Conservation (phyloP, 2,797 vertebrate species). For the Tinamus major region DNA sequence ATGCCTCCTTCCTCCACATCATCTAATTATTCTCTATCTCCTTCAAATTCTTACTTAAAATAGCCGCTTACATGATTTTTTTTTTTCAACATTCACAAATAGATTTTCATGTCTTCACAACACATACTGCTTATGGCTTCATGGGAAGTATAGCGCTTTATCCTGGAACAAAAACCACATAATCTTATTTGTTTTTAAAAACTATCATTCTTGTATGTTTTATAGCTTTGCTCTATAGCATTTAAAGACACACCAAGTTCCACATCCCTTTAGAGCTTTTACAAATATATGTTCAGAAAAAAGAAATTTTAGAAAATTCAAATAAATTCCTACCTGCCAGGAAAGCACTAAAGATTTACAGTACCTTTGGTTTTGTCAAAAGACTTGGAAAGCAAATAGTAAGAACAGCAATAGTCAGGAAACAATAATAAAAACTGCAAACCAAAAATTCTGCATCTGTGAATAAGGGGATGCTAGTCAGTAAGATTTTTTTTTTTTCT, state of each 20-base stretch:
- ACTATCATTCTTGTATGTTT: accelerated
- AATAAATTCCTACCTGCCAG: conserved; percentile 25
- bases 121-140: background rate
- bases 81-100: conserved; percentile 12
- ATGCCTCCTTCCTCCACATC: conserved; percentile 43
- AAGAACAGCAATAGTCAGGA: background rate
- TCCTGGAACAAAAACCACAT: background rate
- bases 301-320: background rate
- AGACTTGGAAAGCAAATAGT: conserved; percentile 19
- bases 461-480: background rate
- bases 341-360: background rate
- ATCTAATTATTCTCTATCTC: conserved; percentile 36
- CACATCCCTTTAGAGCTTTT: background rate
- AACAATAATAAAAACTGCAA: conserved; percentile 32
- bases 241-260: background rate
- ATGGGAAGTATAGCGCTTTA: background rate
- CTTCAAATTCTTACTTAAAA: conserved; percentile 53
- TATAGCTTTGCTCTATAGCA: background rate
- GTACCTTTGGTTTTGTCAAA: conserved; percentile 26
- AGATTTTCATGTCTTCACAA: conserved; percentile 10
- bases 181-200: background rate
- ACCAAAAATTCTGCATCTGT: conserved; percentile 6
- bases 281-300: background rate
- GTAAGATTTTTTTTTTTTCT: conserved; percentile 9
- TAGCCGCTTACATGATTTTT: conserved; percentile 17